Evolutionary conservation across 2,888 invertebrate genomes (phyloP), one percentile per base, ranked within the genome.

Genomic region (Anaspis maculata): DNA sequence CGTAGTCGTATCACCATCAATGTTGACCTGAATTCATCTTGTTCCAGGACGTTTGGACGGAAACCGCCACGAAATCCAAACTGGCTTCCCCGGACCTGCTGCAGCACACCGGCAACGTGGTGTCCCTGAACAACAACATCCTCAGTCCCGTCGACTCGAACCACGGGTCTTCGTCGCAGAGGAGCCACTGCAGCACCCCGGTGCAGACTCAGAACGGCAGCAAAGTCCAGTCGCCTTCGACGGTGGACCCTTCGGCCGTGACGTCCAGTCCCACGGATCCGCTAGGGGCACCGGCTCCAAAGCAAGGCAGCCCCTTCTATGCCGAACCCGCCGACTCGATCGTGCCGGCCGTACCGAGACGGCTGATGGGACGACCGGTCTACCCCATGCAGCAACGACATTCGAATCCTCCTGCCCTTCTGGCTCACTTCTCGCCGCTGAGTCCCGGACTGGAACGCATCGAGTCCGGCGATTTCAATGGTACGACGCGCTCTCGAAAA

Each of bases 301-400:
- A 85, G 46, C 81, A 86, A 57, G 81, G 81, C 9, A 88, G 88
- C 60, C 89, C 89, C 1, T 88, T 88, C 56, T 90, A 90, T 57
- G 87, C 88, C 2, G 89, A 90, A 63, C 90, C 90, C 15, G 87
- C 89, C 7, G 90, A 90, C 66, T 79, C 88, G 14, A 70, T 89
- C 34, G 28, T 36, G 5, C 47, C 51, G n/a, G 54, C 59, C 22
- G 55, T 58, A 7, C 49, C 59, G 23, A 50, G 62, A 37, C 16
- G 39, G 4, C 26, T 44, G 9, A 30, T 44, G 45, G 26, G 54
- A 46, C 52, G 10, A 10, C 53, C 53, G 25, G 53, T 51, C 11
- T 41, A 46, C 37, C 52, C 55, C 13, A 46, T 57, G 38, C 59
- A 62, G 31, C 68, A 69, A 42, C 53, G 70, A 32, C 70, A 70